Evolutionary conservation across 2,113 vertebrate genomes (phyloP), one percentile per base, ranked within the genome.

Genomic region (Ptyas mucosa): DNA sequence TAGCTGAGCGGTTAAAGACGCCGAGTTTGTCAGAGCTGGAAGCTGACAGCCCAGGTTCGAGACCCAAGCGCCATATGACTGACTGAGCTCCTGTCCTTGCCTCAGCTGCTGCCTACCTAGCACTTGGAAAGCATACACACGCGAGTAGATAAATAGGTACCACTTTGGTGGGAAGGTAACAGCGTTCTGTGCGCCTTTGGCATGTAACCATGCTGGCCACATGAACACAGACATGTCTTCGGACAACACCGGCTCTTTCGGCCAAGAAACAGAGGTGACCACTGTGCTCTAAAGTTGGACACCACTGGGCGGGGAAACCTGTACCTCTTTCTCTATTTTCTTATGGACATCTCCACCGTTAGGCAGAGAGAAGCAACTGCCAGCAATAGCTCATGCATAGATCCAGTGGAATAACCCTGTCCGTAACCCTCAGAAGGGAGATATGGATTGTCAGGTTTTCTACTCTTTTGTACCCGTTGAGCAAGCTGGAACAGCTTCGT

Each of bases 401-500:
- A 69, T 69, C 4, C 2, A 12, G 34, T 8, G 2, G 75, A 39
- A 81, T 69, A 69, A 18, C 14, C 2, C 29, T 15, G 29, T 1
- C 12, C 8, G 3, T 43, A 43, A 39, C 75, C 34, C n/a, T 81
- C 8, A 1, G 34, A 43, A 81, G 75, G 75, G 43, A 81, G 18
- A 7, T 21, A 34, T 18, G 34, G 15, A 81, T 81, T 20, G 15
- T 81, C 34, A 21, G 20, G 8, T 43, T 81, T 81, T 43, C 34
- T 43, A 9, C 90, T 90, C 20, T 57, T 61, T 92, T 92, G 94
- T 94, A 94, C 89, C 93, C 94, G 21, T 88, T 91, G 43, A 69
- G 91, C 92, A 94, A 94, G 69, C 43, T 46, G 43, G 93, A 52
- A 86, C 94, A 75, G 58, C 95, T 24, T 94, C 91, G 52, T 39